Evolutionary conservation across 1,140 invertebrate genomes (phyloP).

Genomic region (Gryllus bimaculatus): DNA sequence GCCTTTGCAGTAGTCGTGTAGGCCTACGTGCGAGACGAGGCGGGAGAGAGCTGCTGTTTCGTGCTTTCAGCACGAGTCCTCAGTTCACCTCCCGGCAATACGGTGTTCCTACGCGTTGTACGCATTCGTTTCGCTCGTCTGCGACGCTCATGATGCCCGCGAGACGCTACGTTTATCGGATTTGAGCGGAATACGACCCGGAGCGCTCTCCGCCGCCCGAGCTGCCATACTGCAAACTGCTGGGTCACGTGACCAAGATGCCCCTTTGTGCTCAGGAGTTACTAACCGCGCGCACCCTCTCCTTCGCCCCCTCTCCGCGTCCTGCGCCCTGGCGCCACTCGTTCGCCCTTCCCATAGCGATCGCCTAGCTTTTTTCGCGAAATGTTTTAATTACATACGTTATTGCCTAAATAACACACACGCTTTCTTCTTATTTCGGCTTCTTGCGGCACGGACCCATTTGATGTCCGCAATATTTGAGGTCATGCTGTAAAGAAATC

Average conservation of each 20-base stretch:
- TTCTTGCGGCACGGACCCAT: too few relatives aligned
- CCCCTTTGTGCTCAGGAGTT: slow-evolving; percentile 14
- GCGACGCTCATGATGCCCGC: neutral
- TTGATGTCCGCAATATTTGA: too few relatives aligned
- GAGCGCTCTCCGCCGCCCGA: neutral
- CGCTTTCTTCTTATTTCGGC: too few relatives aligned
- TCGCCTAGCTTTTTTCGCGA: too few relatives aligned
- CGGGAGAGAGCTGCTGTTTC: neutral
- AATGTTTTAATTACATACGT: too few relatives aligned
- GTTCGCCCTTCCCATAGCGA: too few relatives aligned
- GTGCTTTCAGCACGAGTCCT: neutral
- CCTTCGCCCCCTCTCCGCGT: neutral
- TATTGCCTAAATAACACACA: too few relatives aligned
- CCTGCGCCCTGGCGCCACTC: neutral
- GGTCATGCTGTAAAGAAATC: too few relatives aligned
- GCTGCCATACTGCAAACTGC: slow-evolving; percentile 21
- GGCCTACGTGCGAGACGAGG: neutral
- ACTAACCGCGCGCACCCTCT: neutral
- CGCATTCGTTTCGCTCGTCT: neutral
- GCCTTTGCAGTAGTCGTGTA: neutral
- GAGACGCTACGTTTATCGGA: neutral
- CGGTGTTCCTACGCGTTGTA: neutral
- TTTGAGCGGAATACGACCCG: neutral
- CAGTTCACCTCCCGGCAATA: neutral
- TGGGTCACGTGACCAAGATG: slow-evolving; percentile 16